Conservation (phyloP, 2,113 vertebrate genomes). For the Elephantulus edwardii region DNA sequence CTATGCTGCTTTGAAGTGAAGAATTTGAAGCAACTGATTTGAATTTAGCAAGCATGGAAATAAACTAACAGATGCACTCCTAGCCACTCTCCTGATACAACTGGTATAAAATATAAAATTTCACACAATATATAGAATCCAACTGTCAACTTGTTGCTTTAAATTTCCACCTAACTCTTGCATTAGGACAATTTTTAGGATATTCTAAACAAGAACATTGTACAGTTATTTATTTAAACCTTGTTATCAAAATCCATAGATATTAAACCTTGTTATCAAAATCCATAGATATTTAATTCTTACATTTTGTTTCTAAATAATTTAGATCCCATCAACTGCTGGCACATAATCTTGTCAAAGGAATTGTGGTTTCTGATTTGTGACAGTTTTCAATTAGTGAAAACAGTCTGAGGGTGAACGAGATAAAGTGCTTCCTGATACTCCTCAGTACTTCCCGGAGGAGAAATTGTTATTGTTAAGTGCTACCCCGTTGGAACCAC, state of each 20-base stretch:
- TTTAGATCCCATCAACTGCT: not conserved
- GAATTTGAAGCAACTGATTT: not conserved
- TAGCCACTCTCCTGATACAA: accelerated
- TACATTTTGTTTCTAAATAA: not conserved
- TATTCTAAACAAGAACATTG: not conserved
- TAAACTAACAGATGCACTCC: not conserved
- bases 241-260: not conserved
- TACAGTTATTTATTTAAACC: no score
- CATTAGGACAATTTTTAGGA: not conserved
- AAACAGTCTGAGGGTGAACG: not conserved
- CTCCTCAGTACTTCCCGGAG: not conserved
- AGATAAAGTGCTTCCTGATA: not conserved
- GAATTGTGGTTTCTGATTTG: not conserved
- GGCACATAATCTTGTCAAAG: not conserved
- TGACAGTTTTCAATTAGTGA: not conserved
- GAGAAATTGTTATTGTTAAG: no score
- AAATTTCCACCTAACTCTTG: not conserved
- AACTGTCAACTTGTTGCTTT: not conserved
- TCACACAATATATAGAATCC: not conserved
- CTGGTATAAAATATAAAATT: not conserved
- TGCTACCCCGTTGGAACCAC: no score
- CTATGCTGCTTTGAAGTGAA: constrained; percentile 7
- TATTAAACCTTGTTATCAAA: not conserved
- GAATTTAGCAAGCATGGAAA: not conserved
- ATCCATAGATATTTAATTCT: not conserved